Base-by-base conservation (phyloP, 2,888 invertebrate genomes). In the Diplolepis rosae region DNA sequence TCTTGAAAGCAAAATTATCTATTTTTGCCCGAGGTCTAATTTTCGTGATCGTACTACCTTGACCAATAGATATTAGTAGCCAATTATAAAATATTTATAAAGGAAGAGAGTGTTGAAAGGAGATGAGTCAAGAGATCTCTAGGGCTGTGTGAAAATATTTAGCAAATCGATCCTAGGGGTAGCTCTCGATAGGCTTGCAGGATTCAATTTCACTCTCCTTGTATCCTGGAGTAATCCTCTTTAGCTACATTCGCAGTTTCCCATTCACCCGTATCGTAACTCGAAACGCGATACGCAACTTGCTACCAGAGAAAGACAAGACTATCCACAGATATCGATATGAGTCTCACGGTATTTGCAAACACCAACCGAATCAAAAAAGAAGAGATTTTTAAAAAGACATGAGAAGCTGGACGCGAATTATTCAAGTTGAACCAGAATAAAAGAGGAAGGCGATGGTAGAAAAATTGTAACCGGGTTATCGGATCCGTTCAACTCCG, bases 381-480 rank as follows among this genome's bases (percentile, higher is more conserved):
- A 61, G 18, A 68, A 69, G 70, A 48, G 65, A 54, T 45, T 32
- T 27, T 72, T 35, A 52, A 71, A 68, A 27, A 30, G 11, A 30
- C 24, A 52, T 3, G 45, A 48, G 56, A 73, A 65, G 66, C 67
- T 42, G 74, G 68, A 76, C 51, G 48, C 6, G 39, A 24, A 39
- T 61, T 39, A 61, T 61, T 61, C 61, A 6, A 39, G 24, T 39
- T 35, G 22, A 61, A 24, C 61, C 22, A 61, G 39, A n/a, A 39
- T 22, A 5, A 35, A n/a, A 39, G 35, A 22, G 35, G 35, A 61
- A 61, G 39, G 66, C 15, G 66, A 66, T 13, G 28, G 51, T 45
- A 66, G 69, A 71, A 74, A 71, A 66, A 72, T 69, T 66, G 24
- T 35, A 74, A 76, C 69, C 70, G 54, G 68, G 74, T 76, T 74